Base-by-base conservation (phyloP, 2,797 vertebrate species). In the Notolepis coatsorum region DNA sequence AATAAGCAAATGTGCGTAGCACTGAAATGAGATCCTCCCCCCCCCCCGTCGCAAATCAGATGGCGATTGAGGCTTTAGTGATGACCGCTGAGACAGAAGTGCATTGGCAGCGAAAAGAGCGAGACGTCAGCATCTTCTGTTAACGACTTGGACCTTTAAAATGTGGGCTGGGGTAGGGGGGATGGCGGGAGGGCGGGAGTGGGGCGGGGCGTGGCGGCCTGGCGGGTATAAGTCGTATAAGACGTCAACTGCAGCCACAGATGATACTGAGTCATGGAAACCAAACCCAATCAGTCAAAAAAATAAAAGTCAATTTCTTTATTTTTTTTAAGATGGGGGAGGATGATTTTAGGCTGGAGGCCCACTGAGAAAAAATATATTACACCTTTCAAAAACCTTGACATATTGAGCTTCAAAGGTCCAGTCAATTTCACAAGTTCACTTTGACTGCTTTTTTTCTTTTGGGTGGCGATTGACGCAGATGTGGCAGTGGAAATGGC, bases 41-140 rank as follows among this genome's bases (percentile, higher is more conserved):
- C 50, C 63, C 39, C 13, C 9, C 49, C 60, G 2, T 76, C 43
- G 30, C 76, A 85, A 88, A 85, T 84, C 86, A 84, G 58, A 55
- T 55, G 42, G 65, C 79, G 84, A 88, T 33, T 80, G 85, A 71
- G 82, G 35, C 75, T 75, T 86, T 79, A 77, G 81, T 63, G 79
- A 88, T 83, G 75, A 82, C 70, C 62, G 20, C 48, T 12, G 42
- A 75, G 84, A 65, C 74, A 76, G 73, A 72, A 79, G 63, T 76
- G 86, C 86, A 63, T 69, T 1, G 66, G 67, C 75, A 82, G 88
- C 84, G 52, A 56, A 87, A 88, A 84, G 58, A 75, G 42, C 10
- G 67, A 62, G 51, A 43, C 33, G 81, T 89, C 88, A 91, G 88
- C 89, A 85, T 73, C 77, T 89, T 68, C 18, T 0, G 21, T 61